A percentile compares a stretch with the other conserved stretches of the same genome.
These are phyloP conservation scores for Xenentodon cancila DNA, from an alignment of 2,797 vertebrate genomes.

Conservation along the genomic window DNA sequence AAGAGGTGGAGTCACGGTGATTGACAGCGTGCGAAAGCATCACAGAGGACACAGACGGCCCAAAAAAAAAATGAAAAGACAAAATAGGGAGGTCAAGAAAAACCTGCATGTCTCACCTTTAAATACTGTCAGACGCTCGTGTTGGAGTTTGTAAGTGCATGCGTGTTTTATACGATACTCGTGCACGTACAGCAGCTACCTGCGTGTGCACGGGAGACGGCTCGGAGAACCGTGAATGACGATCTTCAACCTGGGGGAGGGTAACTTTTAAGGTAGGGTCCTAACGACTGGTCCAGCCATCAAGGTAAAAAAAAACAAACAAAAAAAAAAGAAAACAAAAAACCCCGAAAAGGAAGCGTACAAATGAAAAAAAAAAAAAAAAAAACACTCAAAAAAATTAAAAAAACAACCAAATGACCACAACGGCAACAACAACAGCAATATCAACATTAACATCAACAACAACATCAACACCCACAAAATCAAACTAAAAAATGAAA, in stretches of 20 bases:
- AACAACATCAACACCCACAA: slow-evolving; percentile 73
- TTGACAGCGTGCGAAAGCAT: slow-evolving; percentile 26
- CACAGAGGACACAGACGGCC: slow-evolving; percentile 9
- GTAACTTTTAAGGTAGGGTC: slow-evolving; percentile 68
- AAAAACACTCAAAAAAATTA: too few species aligned
- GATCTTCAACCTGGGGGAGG: slow-evolving; percentile 57
- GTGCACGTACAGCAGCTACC: neutral
- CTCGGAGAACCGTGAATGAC: slow-evolving; percentile 53
- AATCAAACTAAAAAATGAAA: slow-evolving; percentile 75
- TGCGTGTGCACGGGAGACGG: slow-evolving; percentile 17
- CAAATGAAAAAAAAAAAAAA: slow-evolving; percentile 6
- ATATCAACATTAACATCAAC: slow-evolving; percentile 65
- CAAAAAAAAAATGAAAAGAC: slow-evolving; percentile 26
- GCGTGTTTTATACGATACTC: neutral
- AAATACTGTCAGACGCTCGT: slow-evolving; percentile 60
- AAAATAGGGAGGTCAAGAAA: slow-evolving; percentile 14
- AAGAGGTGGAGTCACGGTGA: slow-evolving; percentile 40
- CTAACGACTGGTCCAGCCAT: slow-evolving; percentile 94
- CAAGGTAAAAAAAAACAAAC: slow-evolving; percentile 85
- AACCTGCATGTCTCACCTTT: slow-evolving; percentile 51
- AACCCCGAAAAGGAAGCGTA: too few species aligned
- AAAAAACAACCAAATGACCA: slow-evolving; percentile 43
- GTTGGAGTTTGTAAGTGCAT: slow-evolving; percentile 21
- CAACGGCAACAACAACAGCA: slow-evolving; percentile 73
- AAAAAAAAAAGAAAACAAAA: slow-evolving; percentile 33